Conservation (phyloP, 2,113 vertebrate genomes). For the Psophia crepitans region DNA sequence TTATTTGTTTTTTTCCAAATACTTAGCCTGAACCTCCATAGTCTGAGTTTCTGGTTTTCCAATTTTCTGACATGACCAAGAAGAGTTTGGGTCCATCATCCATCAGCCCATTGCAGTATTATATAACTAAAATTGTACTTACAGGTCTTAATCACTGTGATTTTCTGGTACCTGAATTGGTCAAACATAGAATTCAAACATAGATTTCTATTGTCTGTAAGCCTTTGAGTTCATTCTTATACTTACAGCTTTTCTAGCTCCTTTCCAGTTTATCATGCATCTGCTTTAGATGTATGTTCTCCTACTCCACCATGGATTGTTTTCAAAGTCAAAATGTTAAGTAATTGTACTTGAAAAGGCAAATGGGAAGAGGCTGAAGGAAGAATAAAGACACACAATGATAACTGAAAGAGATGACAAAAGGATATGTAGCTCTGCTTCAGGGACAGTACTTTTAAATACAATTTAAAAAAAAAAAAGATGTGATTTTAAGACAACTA, state of each 20-base stretch:
- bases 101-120: neutral
- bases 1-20: neutral
- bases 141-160: neutral
- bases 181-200: no score
- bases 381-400: neutral
- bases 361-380: neutral
- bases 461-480: neutral
- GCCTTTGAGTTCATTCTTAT: neutral
- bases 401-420: neutral
- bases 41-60: neutral
- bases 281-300: neutral
- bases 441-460: neutral
- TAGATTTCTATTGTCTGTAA: no score
- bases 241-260: neutral
- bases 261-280: neutral
- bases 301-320: neutral
- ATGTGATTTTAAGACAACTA: neutral
- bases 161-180: neutral
- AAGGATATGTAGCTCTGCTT: neutral
- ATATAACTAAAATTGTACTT: neutral
- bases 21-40: neutral
- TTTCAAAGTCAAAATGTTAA: neutral
- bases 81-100: neutral
- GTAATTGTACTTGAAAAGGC: neutral
- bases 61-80: neutral